Evolutionary conservation across 2,113 vertebrate genomes (phyloP).

Genomic region (Tachuris rubrigastra): DNA sequence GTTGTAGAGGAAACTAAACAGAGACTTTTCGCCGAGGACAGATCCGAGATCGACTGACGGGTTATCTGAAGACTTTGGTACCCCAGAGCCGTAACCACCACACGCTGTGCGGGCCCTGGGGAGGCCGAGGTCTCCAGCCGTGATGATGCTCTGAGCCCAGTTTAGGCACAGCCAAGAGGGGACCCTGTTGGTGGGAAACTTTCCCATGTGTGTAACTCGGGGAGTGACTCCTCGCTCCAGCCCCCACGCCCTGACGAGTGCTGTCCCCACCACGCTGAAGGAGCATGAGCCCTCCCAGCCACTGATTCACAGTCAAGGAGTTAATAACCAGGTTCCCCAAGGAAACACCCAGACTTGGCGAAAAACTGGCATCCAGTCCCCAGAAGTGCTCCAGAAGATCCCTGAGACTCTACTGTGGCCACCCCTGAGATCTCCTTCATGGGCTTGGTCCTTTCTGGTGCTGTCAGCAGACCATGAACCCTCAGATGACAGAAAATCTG

Average conservation of each 20-base stretch:
- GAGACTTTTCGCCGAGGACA: not conserved
- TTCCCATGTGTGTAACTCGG: accelerated
- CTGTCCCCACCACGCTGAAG: accelerated
- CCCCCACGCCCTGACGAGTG: accelerated
- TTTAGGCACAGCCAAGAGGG: not conserved
- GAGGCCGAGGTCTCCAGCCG: accelerated
- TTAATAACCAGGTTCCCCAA: not conserved
- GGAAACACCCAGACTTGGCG: not conserved
- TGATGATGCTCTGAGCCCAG: not conserved
- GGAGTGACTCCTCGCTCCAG: not conserved
- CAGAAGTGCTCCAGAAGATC: not conserved
- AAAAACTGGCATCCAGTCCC: not conserved
- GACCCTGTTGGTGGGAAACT: accelerated
- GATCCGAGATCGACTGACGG: accelerated
- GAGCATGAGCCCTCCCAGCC: not conserved
- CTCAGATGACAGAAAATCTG: accelerated
- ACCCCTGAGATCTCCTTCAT: not conserved
- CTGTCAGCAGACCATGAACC: not conserved
- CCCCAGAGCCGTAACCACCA: accelerated
- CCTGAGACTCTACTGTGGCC: accelerated
- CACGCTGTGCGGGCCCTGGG: not conserved
- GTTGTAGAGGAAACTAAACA: not conserved
- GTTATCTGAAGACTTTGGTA: not conserved
- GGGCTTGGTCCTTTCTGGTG: not conserved
- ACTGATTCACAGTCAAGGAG: accelerated